Base-by-base conservation (phyloP, 2,797 vertebrate genomes). In the Cossypha heuglini region DNA sequence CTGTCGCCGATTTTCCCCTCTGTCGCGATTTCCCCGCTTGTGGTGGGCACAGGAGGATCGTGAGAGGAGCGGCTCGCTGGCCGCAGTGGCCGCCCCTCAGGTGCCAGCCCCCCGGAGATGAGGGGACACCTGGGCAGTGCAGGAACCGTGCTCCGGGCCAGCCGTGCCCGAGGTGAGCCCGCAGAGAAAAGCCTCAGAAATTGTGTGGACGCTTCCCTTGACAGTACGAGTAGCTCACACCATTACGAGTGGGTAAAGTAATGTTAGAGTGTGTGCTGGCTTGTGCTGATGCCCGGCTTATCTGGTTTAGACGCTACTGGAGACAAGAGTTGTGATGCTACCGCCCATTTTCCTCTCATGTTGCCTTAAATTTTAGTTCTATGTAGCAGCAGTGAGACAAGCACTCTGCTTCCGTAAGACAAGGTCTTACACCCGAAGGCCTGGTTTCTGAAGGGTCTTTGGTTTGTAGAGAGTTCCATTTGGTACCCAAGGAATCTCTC, bases 201-300 rank as follows among this genome's bases (percentile, higher is more conserved):
- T 1, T 4, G 19, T 2, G 48, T 6, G 29, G 11, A 0, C 51
- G 0, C 16, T 2, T 3, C 2, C 2, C 13, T 10, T 28, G 16
- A 31, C 15, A 0, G 4, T 28, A 11, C 11, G 5, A 15, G 33
- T 3, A 19, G 49, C 13, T 13, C 33, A 4, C 11, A 0, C 13
- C 0, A 0, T 19, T 24, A 11, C 6, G 13, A 9, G 13, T 2
- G 9, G 21, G 17, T 20, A 38, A 33, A 3, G 7, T 5, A 3
- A 5, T 2, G 4, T 9, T 4, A 2, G 3, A 3, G 16, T 2
- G 18, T 3, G 11, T 6, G 7, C 8, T 2, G 0, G 6, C 16
- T 42, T 22, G 4, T 1, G 8, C 5, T 26, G 22, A 16, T 69
- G 26, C 5, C 10, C 6, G 5, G 3, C 6, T 1, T 13, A 0